These are phyloP conservation scores for Leucoptera coffeella DNA, from an alignment of 2,888 invertebrate genomes.

Conservation along the genomic window DNA sequence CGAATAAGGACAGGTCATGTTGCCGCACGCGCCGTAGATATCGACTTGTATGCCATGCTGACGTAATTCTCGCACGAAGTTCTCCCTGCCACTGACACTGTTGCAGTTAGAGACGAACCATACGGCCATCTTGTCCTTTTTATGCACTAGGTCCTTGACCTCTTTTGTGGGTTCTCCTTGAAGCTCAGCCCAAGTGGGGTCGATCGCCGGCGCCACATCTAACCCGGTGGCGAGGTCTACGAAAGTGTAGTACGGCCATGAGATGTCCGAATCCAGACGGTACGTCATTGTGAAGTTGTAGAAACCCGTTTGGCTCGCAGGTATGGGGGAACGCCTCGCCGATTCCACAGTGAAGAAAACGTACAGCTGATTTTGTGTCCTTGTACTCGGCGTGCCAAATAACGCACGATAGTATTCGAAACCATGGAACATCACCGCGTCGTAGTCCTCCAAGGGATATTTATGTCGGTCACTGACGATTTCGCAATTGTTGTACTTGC, in stretches of 20 bases:
- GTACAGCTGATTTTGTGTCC: constrained; percentile 34
- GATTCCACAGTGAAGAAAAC: constrained; percentile 43
- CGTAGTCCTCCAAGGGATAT: constrained; percentile 24
- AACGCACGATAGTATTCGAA: constrained; percentile 19
- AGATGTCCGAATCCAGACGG: constrained; percentile 40
- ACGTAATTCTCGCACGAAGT: constrained; percentile 37
- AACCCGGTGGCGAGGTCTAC: constrained; percentile 12
- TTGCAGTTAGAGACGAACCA: constrained; percentile 54
- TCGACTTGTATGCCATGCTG: constrained; percentile 50
- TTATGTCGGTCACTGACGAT: constrained; percentile 21
- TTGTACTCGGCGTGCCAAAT: constrained; percentile 15
- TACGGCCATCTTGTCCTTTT: constrained; percentile 39
- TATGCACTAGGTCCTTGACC: constrained; percentile 1
- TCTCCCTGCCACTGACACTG: constrained; percentile 28
- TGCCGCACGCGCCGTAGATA: constrained; percentile 58
- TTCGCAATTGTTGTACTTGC: constrained; percentile 30
- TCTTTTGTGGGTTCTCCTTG: not conserved
- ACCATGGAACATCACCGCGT: constrained; percentile 47
- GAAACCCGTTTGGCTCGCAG: constrained; percentile 18
- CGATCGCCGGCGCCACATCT: constrained; percentile 15
- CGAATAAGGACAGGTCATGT: constrained; percentile 13
- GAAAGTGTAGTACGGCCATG: constrained; percentile 27
- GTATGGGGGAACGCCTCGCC: constrained; percentile 12
- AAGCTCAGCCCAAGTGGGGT: constrained; percentile 12
- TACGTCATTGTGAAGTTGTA: constrained; percentile 56